phyloP scores from a whole-genome alignment of 2,797 vertebrate species.

The Eupleurogrammus muticus region DNA sequence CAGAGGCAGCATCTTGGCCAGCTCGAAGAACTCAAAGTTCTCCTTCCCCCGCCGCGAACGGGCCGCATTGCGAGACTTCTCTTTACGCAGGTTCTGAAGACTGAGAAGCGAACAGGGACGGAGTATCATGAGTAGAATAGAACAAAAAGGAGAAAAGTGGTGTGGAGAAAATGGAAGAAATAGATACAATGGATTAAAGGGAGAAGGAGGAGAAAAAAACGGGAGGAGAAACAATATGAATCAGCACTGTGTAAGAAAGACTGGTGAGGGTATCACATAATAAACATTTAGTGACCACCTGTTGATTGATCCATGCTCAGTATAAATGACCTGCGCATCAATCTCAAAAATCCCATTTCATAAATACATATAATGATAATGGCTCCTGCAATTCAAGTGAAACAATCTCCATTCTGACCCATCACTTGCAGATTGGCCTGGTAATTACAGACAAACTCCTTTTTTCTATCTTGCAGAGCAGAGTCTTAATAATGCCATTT shows the following conservation, averaged over 20 bases:
- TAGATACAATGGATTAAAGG: background rate
- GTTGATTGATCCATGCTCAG: slow-evolving; percentile 63
- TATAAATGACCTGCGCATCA: slow-evolving; percentile 57
- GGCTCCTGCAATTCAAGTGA: slow-evolving; percentile 67
- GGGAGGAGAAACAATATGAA: slow-evolving; percentile 12
- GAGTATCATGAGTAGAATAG: background rate
- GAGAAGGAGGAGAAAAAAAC: slow-evolving; percentile 9
- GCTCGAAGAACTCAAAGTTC: slow-evolving; percentile 94
- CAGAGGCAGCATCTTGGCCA: slow-evolving; percentile 92
- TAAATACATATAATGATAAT: slow-evolving; percentile 65
- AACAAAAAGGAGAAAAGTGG: background rate
- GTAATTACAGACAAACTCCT: slow-evolving; percentile 78
- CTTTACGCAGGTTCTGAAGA: slow-evolving; percentile 92
- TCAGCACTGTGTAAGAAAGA: slow-evolving; percentile 20
- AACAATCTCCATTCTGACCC: slow-evolving; percentile 72
- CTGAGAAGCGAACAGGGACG: slow-evolving; percentile 64
- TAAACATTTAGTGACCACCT: slow-evolving; percentile 59
- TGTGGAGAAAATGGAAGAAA: slow-evolving; percentile 11
- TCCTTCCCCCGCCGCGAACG: slow-evolving; percentile 92
- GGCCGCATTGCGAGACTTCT: slow-evolving; percentile 93
- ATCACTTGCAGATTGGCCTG: slow-evolving; percentile 64
- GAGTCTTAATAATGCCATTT: slow-evolving; percentile 78
- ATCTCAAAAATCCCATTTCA: slow-evolving; percentile 66
- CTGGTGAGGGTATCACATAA: slow-evolving; percentile 31
- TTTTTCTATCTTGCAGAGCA: slow-evolving; percentile 66